These are phyloP conservation scores for Hyposmocoma kahamanoa DNA, from an alignment of 1,140 invertebrate species.

Conservation along the genomic window DNA sequence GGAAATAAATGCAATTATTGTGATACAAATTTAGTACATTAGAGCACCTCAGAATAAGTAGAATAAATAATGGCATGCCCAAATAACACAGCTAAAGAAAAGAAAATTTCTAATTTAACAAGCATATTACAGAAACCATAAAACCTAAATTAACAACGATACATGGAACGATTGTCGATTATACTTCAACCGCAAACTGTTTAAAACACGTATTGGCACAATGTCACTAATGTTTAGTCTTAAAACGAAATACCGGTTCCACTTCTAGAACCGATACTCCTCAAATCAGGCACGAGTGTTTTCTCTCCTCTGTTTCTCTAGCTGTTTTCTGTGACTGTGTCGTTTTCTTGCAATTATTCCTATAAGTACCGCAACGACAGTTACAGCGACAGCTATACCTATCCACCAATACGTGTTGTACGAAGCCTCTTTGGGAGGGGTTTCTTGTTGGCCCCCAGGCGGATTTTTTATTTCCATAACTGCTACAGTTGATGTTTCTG, in stretches of 20 bases:
- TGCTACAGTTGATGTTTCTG: slow-evolving; percentile 55
- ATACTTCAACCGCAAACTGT: slow-evolving; percentile 29
- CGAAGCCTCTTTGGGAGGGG: slow-evolving; percentile 48
- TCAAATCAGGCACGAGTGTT: slow-evolving; percentile 64
- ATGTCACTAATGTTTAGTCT: slow-evolving; percentile 37
- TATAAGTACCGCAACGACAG: slow-evolving; percentile 50
- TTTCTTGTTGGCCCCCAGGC: slow-evolving; percentile 33
- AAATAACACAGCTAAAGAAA: slow-evolving; percentile 13
- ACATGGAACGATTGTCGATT: slow-evolving; percentile 33
- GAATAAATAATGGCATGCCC: slow-evolving; percentile 21
- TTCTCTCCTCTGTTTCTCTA: slow-evolving; percentile 55
- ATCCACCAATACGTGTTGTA: slow-evolving; percentile 67
- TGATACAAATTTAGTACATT: slow-evolving; percentile 21
- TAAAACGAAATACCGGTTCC: slow-evolving; percentile 33
- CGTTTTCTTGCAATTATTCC: slow-evolving; percentile 61
- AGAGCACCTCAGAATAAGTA: slow-evolving; percentile 39
- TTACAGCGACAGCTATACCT: slow-evolving; percentile 51
- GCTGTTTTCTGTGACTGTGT: slow-evolving; percentile 56
- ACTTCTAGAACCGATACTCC: slow-evolving; percentile 66
- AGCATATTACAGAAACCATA: slow-evolving; percentile 24
- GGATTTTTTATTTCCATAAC: slow-evolving; percentile 60
- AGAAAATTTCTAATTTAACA: slow-evolving; percentile 24
- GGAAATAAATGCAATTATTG: slow-evolving; percentile 18
- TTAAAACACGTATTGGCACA: slow-evolving; percentile 38
- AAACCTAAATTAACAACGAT: too few relatives aligned